These are phyloP conservation scores for Pterostichus madidus DNA, from an alignment of 2,888 invertebrate species.

Conservation along the genomic window DNA sequence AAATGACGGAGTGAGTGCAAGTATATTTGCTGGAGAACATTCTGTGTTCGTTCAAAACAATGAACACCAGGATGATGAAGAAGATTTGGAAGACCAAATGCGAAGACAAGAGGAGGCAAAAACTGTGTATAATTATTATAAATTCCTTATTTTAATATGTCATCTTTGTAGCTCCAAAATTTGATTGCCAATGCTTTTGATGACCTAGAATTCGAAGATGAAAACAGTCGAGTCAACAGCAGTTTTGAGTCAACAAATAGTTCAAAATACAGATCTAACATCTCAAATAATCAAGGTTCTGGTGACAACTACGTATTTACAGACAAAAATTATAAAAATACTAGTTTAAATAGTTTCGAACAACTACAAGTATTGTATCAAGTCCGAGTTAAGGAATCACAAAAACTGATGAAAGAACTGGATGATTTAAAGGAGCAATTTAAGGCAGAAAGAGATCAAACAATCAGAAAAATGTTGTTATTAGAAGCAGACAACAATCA, in stretches of 20 bases:
- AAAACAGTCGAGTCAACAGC: constrained; percentile 53
- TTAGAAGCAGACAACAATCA: constrained; percentile 51
- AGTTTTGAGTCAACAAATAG: constrained; percentile 52
- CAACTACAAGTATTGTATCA: constrained; percentile 64
- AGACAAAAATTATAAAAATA: constrained; percentile 52
- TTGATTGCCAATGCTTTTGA: constrained; percentile 63
- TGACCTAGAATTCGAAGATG: constrained; percentile 56
- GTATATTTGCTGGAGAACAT: constrained; percentile 58
- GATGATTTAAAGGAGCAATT: constrained; percentile 37
- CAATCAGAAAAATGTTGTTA: constrained; percentile 43
- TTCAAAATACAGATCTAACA: constrained; percentile 53
- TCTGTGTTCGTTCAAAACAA: constrained; percentile 56
- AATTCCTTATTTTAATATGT: background rate
- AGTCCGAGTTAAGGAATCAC: constrained; percentile 45
- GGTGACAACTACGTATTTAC: constrained; percentile 4
- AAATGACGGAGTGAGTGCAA: constrained; percentile 32
- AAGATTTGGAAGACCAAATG: constrained; percentile 60
- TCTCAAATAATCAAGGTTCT: constrained; percentile 27
- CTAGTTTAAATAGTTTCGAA: constrained; percentile 58
- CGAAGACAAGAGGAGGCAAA: constrained; percentile 60
- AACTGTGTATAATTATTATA: background rate
- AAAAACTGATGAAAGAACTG: constrained; percentile 38
- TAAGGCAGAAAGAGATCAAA: constrained; percentile 33
- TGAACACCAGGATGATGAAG: constrained; percentile 60
- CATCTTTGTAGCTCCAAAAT: constrained; percentile 51